A percentile compares a stretch with the other conserved stretches of the same genome.
Evolutionary conservation across 2,797 vertebrate genomes (phyloP).

Genomic region (Rhabdomys pumilio): DNA sequence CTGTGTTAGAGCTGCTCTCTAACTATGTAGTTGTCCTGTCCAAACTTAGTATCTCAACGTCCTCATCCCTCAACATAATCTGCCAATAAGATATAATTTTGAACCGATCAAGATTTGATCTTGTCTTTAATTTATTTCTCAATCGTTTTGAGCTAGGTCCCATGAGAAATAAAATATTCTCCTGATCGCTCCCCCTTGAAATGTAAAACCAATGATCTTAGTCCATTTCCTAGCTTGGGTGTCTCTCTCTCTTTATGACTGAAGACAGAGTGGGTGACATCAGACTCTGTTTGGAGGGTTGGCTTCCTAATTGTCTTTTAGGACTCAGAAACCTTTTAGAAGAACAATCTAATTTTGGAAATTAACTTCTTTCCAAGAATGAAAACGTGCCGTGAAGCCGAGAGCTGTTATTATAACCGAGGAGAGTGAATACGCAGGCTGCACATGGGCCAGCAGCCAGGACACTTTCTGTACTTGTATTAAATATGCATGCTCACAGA

Average conservation of each 20-base stretch:
- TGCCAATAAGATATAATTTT: constrained; percentile 39
- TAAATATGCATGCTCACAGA: neutral
- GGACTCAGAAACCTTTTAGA: constrained; percentile 77
- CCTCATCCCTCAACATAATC: neutral
- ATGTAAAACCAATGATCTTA: constrained; percentile 48
- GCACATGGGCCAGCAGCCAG: neutral
- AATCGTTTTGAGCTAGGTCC: constrained; percentile 32
- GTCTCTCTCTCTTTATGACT: constrained; percentile 18
- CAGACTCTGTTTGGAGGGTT: constrained; percentile 72
- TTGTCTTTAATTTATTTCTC: constrained; percentile 36
- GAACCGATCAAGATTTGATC: constrained; percentile 12
- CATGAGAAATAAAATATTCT: neutral
- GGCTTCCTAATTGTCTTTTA: constrained; percentile 78
- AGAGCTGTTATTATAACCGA: constrained; percentile 62
- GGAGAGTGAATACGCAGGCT: constrained; percentile 36
- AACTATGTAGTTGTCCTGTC: neutral
- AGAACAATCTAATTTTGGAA: constrained; percentile 82
- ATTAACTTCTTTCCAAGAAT: constrained; percentile 79
- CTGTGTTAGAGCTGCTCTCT: constrained; percentile 36
- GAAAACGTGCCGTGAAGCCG: constrained; percentile 52
- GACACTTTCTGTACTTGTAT: constrained; percentile 48
- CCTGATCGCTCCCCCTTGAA: neutral
- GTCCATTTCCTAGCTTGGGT: neutral
- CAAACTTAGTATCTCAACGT: neutral
- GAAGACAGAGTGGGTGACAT: constrained; percentile 71